A percentile compares a stretch with the other conserved stretches of the same genome.
Conservation (phyloP, 2,797 vertebrate species). For the Calcarius lapponicus region DNA sequence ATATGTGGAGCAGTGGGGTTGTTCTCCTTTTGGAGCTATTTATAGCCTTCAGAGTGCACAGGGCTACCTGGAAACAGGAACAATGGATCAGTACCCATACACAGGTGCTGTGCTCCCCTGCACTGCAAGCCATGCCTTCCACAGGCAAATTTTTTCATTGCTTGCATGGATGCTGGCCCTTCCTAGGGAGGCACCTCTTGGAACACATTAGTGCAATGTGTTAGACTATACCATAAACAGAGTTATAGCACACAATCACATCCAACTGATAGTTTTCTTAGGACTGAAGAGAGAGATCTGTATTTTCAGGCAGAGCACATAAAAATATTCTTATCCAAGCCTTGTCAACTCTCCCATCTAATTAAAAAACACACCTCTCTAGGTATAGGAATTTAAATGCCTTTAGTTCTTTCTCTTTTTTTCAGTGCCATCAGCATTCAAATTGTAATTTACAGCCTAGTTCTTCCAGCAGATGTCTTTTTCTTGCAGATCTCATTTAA, state of each 20-base stretch:
- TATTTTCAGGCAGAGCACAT: slow-evolving; percentile 50
- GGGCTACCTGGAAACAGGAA: not conserved
- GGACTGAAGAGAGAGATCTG: not conserved
- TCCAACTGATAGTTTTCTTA: not conserved
- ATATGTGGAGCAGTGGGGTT: slow-evolving; percentile 18
- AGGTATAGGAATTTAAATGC: slow-evolving; percentile 44
- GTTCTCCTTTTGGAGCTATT: slow-evolving; percentile 12
- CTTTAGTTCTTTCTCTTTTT: not conserved
- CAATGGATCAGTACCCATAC: not conserved
- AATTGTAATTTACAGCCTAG: slow-evolving; percentile 60
- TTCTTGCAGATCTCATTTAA: slow-evolving; percentile 39
- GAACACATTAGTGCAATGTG: not conserved
- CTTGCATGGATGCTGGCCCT: not conserved
- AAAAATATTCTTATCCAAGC: slow-evolving; percentile 54
- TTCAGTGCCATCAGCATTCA: slow-evolving; percentile 30
- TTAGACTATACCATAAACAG: not conserved
- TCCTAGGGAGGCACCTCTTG: not conserved
- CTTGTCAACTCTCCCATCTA: slow-evolving; percentile 59
- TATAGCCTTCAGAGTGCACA: not conserved
- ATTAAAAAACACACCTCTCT: slow-evolving; percentile 55
- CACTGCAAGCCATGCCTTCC: not conserved
- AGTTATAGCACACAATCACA: not conserved
- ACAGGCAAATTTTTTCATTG: not conserved
- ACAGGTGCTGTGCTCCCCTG: not conserved
- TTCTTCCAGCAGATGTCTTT: slow-evolving; percentile 49